Evolutionary conservation across 2,797 vertebrate genomes (phyloP), one percentile per base, ranked within the genome.

Genomic region (Rhinella marina): DNA sequence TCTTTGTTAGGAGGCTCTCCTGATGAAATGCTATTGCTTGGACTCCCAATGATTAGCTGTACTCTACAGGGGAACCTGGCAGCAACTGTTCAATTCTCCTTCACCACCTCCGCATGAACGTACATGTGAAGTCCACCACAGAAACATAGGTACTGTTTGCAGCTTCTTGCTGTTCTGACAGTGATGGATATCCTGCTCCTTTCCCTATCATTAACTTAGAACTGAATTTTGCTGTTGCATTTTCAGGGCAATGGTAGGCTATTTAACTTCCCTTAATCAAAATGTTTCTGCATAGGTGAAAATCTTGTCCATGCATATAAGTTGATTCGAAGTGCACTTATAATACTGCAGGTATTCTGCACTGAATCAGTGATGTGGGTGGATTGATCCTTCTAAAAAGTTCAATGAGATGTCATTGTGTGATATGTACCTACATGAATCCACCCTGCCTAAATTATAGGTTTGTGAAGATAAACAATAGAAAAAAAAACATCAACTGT

Each of bases 391-490:
- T 19, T 86, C 48, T 13, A 25, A 82, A 75, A 29, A 86, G 88
- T 89, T 89, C 72, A 89, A 1, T 72, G 72, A 82, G 79, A 54
- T 83, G 62, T 86, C 80, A 82, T 89, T 78, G 77, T 82, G n/a
- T 56, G 70, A 52, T 54, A 78, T 9, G 25, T 86, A 83, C 27
- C 41, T 62, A 23, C 16, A 64, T 50, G 85, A 59, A 79, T 57
- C 73, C 88, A 72, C 79, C 84, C 88, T 79, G 29, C 52, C 75
- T 89, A 86, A 89, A 86, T 89, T 82, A 89, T 85, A 89, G 84
- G 88, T 79, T 89, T 83, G 59, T 23, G 82, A 82, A 82, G n/a
- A 86, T 78, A 86, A 86, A 88, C 84, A 88, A 82, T 62, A 81
- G 83, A 73, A 85, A 76, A 83, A 87, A 83, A 84, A 86, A 83